Conservation (phyloP, 2,113 vertebrate genomes). For the Rostratula benghalensis region DNA sequence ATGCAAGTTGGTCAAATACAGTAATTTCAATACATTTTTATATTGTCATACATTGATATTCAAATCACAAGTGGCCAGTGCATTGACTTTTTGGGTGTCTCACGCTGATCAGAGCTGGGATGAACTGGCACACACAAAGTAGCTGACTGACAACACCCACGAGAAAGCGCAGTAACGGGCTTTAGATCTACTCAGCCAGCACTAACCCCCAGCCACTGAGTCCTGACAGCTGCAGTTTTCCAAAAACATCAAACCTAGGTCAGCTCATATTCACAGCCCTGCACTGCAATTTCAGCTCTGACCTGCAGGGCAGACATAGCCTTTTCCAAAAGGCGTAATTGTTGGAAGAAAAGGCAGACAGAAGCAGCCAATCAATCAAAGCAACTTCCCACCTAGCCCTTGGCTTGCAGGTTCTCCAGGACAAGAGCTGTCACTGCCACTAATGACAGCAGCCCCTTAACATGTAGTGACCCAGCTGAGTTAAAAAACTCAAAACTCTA, state of each 20-base stretch:
- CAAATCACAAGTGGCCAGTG: background rate
- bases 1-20: background rate
- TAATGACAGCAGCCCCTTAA: background rate
- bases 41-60: background rate
- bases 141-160: background rate
- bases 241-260: background rate
- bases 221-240: background rate
- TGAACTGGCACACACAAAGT: background rate
- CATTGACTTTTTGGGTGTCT: background rate
- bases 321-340: background rate
- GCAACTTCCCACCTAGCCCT: background rate
- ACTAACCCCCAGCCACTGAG: background rate
- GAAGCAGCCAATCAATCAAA: background rate
- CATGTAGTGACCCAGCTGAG: background rate
- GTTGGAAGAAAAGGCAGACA: background rate
- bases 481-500: background rate
- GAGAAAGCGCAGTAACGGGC: background rate
- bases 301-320: background rate
- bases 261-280: background rate
- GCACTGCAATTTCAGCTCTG: background rate
- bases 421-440: too few relatives aligned
- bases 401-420: background rate
- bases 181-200: background rate
- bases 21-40: background rate
- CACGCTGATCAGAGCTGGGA: background rate